Base-by-base conservation (phyloP, 2,797 vertebrate species). In the Lycodopsis pacificus region DNA sequence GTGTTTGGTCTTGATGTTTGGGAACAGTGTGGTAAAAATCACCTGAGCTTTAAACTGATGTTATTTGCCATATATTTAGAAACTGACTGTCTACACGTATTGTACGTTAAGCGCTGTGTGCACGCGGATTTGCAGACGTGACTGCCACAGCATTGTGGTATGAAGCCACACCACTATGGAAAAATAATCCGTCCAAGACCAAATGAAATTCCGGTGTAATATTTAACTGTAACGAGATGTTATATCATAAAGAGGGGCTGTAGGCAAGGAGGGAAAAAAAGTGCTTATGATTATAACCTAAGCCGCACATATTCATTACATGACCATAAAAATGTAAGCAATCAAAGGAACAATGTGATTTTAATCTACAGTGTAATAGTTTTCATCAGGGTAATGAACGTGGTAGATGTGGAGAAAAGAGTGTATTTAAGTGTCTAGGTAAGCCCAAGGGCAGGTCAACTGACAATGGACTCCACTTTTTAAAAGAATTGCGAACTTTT, bases 301-400 rank as follows among this genome's bases (percentile, higher is more conserved):
- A 81, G 65, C 56, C 40, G 56, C 59, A 76, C 78, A 53, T 82
- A 46, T 65, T 65, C 56, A 78, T 78, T 76, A 65, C 42, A 71
- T 42, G 42, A 68, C 53, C 62, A 73, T 84, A 68, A 78, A 84
- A 81, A 54, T 56, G 40, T 53, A 66, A 77, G 49, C 71, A 81
- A 78, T 87, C 74, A 83, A 76, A 91, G 42, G 56, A 69, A 63
- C 62, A 62, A 76, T 90, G 80, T 59, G 77, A 80, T 76, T 79
- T 83, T 83, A 79, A 87, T 86, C n/a, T 40, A 67, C 48, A 84
- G 32, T 57, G 38, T 77, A 82, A 84, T 77, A 22, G 80, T 17
- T 79, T 88, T 87, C 49, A 51, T 42, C 70, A 38, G 72, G 78
- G 72, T 84, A 78, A 86, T 86, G 56, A 82, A 85, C 85, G 73